A percentile compares a stretch with the other conserved stretches of the same genome.
Evolutionary conservation across 2,888 invertebrate species (phyloP).

Genomic region (Hermodice carunculata): DNA sequence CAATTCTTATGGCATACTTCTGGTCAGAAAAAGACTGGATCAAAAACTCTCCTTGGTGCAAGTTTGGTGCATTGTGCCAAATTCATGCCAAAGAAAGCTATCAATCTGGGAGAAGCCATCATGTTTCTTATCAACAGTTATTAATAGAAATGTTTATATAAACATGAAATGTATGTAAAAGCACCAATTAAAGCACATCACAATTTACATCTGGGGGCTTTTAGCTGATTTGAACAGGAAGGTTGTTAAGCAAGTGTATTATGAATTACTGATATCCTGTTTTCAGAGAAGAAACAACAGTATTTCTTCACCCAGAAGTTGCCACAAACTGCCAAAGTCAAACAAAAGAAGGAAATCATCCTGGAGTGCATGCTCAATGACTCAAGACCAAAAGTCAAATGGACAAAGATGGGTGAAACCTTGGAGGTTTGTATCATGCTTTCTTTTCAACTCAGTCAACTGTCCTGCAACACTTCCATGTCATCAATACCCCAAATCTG

Average conservation of each 20-base stretch:
- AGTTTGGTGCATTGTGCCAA: too few relatives aligned
- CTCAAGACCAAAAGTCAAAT: conserved; percentile 92
- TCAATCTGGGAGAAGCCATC: too few relatives aligned
- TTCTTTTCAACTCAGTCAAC: too few relatives aligned
- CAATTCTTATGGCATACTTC: too few relatives aligned
- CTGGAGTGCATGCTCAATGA: conserved; percentile 95
- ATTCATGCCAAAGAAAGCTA: too few relatives aligned
- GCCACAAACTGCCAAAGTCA: conserved; percentile 90
- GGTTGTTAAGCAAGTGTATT: too few relatives aligned
- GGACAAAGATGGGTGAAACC: conserved; percentile 89
- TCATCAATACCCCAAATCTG: too few relatives aligned
- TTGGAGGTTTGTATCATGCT: conserved; percentile 79
- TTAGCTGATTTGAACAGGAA: too few relatives aligned
- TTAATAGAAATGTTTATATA: not conserved
- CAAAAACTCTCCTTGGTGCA: too few relatives aligned
- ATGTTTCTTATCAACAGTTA: not conserved
- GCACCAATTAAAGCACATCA: not conserved
- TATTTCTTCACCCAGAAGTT: conserved; percentile 93
- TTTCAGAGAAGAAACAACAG: conserved; percentile 91
- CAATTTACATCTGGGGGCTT: too few relatives aligned
- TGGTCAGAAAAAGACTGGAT: too few relatives aligned
- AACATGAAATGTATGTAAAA: not conserved
- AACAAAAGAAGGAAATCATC: conserved; percentile 88
- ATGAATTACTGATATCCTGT: conserved; percentile 24
- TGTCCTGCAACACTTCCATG: too few relatives aligned